Evolutionary conservation across 2,888 invertebrate species (phyloP).

Genomic region (Falcaria lacertinaria): DNA sequence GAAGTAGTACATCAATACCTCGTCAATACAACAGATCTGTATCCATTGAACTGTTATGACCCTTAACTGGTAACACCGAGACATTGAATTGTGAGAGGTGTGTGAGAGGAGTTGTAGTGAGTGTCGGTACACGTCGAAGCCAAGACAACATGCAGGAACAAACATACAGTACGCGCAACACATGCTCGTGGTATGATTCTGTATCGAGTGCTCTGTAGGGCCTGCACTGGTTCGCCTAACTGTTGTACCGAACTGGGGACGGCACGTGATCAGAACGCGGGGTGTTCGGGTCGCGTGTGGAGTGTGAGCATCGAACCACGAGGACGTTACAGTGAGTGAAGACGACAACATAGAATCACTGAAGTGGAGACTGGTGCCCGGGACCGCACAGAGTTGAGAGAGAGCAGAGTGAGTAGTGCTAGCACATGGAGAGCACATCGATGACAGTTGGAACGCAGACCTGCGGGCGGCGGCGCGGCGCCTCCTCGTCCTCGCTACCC

Average conservation of each 20-base stretch:
- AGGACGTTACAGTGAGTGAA: conserved; percentile 63
- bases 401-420: conserved; percentile 74
- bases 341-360: conserved; percentile 74
- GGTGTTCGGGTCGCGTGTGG: conserved; percentile 48
- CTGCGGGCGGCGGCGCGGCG: conserved; percentile 69
- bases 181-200: conserved; percentile 69
- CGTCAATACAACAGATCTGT: conserved; percentile 1
- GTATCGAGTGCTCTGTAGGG: conserved; percentile 69
- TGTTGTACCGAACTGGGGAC: conserved; percentile 18
- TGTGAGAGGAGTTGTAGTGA: conserved; percentile 48
- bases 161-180: conserved; percentile 63
- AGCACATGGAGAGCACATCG: conserved; percentile 76
- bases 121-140: conserved; percentile 64
- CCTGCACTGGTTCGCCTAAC: conserved; percentile 38
- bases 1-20: conserved; percentile 22
- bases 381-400: conserved; percentile 62
- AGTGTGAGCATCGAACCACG: conserved; percentile 57
- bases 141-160: conserved; percentile 78
- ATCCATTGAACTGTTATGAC: conserved; percentile 6
- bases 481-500: conserved; percentile 84
- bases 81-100: conserved; percentile 44
- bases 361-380: conserved; percentile 51
- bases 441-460: conserved; percentile 76
- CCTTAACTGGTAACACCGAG: conserved; percentile 33
- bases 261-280: conserved; percentile 28